A percentile compares a stretch with the other conserved stretches of the same genome.
Evolutionary conservation across 2,888 invertebrate genomes (phyloP).

Genomic region (Aquatica leii): DNA sequence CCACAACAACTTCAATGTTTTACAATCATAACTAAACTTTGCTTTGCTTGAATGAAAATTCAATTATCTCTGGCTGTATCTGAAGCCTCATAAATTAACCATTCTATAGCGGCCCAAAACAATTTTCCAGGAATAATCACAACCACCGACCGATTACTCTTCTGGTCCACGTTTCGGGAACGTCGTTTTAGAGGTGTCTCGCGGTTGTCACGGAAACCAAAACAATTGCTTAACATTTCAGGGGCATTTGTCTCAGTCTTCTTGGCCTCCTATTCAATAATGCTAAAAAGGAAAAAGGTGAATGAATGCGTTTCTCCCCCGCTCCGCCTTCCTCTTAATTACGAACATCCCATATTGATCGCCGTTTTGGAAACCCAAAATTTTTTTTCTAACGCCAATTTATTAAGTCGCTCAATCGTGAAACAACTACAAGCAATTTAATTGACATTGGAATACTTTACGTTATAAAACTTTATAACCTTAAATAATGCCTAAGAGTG

Average conservation of each 20-base stretch:
- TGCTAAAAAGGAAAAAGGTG: slow-evolving; percentile 37
- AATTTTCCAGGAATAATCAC: slow-evolving; percentile 19
- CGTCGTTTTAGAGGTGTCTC: slow-evolving; percentile 38
- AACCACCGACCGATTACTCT: slow-evolving; percentile 14
- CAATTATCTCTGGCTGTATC: slow-evolving; percentile 44
- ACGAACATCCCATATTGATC: slow-evolving; percentile 11
- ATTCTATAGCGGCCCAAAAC: slow-evolving; percentile 32
- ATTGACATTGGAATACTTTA: no score
- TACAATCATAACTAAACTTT: slow-evolving; percentile 40
- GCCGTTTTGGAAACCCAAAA: no score
- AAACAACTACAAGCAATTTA: no score
- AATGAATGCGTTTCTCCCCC: slow-evolving; percentile 28
- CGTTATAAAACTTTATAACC: no score
- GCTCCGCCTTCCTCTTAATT: slow-evolving; percentile 6
- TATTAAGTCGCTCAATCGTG: no score
- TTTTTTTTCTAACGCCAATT: no score
- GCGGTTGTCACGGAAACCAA: slow-evolving; percentile 44
- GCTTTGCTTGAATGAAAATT: slow-evolving; percentile 43
- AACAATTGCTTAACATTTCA: slow-evolving; percentile 40
- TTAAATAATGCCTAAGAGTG: no score
- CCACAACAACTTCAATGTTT: slow-evolving; percentile 38
- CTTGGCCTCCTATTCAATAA: slow-evolving; percentile 40
- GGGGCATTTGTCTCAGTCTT: slow-evolving; percentile 41
- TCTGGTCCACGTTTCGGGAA: slow-evolving; percentile 28
- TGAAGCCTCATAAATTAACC: slow-evolving; percentile 46